Evolutionary conservation across 64 coral and sea anemone species (phyloP), one percentile per base, ranked within the genome.

Genomic region (Montipora foliosa): DNA sequence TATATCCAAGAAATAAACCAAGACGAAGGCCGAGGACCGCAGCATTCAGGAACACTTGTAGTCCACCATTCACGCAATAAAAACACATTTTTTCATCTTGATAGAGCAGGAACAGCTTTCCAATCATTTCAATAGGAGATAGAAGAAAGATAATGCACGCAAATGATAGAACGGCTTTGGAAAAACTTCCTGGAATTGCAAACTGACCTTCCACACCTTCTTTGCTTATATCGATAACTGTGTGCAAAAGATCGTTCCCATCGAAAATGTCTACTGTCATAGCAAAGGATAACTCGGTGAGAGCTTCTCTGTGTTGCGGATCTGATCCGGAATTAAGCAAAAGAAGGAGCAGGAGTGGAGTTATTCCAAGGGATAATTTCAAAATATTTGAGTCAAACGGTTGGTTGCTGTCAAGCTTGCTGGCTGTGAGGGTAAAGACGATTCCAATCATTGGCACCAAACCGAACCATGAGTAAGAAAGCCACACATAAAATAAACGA

Each of bases 371-470:
- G 3, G 73, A 75, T 6, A 75, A 12, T 44, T 75, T 75, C 37
- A 75, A 46, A 37, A 44, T n/a, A 46, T 75, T 75, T 44, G 73
- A 46, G 25, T 46, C 73, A 75, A 75, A 44, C 73, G 22, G 25
- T 13, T 45, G 73, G 37, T 46, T 75, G 20, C 73, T 75, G 10
- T 75, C 73, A 15, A 75, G 73, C 73, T 75, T 75, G 5, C 45
- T 29, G 22, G 73, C 22, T 21, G 25, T 75, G 24, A 75, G 73
- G 37, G 24, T 9, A 44, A 75, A 75, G 12, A 75, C 73, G 37
- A 75, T 75, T 44, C 24, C 73, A 44, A 75, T 3, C 73, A 75
- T 75, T 12, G 73, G 73, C 73, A 75, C 73, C 37, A 75, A 75
- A 10, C 73, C 73, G 73, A 75, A 3, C 73, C 73, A 75, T 5